phyloP scores from a whole-genome alignment of 2,797 vertebrate species.

The Thunnus albacares region DNA sequence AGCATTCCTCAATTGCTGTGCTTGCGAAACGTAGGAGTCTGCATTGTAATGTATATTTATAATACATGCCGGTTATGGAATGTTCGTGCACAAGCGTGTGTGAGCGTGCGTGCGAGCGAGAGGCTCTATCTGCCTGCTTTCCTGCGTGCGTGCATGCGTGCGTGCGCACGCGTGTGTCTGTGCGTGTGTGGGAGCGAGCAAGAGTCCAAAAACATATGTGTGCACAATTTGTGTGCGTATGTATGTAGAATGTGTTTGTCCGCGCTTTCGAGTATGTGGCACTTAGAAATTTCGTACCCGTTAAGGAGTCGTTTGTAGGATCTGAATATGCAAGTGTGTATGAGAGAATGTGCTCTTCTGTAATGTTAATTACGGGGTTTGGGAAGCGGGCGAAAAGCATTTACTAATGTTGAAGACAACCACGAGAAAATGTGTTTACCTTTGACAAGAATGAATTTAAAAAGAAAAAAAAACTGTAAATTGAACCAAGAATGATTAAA shows the following conservation, averaged over 20 bases:
- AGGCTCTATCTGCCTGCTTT: constrained; percentile 42
- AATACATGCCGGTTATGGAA: constrained; percentile 72
- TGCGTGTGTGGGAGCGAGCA: not conserved
- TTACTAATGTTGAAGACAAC: constrained; percentile 78
- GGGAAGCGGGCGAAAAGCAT: constrained; percentile 71
- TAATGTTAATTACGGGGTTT: constrained; percentile 69
- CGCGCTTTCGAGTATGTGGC: constrained; percentile 83
- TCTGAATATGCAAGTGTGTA: constrained; percentile 86
- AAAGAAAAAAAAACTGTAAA: constrained; percentile 73
- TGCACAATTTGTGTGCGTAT: constrained; percentile 62
- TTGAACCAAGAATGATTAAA: constrained; percentile 85
- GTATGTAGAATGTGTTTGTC: constrained; percentile 81
- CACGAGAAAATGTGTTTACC: constrained; percentile 78
- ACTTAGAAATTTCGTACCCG: constrained; percentile 84
- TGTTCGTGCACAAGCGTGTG: constrained; percentile 40
- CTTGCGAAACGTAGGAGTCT: constrained; percentile 53
- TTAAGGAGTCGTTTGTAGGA: constrained; percentile 85
- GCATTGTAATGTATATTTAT: constrained; percentile 81
- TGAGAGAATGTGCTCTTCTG: constrained; percentile 77
- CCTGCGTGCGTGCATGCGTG: not conserved
- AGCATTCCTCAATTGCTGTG: constrained; percentile 61
- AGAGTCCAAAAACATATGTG: constrained; percentile 41
- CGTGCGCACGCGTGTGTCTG: constrained; percentile 2
- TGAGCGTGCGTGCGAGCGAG: constrained; percentile 19
- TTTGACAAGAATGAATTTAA: constrained; percentile 72